These are phyloP conservation scores for Lasioglossum vierecki DNA, from an alignment of 2,888 invertebrate genomes.

Conservation along the genomic window DNA sequence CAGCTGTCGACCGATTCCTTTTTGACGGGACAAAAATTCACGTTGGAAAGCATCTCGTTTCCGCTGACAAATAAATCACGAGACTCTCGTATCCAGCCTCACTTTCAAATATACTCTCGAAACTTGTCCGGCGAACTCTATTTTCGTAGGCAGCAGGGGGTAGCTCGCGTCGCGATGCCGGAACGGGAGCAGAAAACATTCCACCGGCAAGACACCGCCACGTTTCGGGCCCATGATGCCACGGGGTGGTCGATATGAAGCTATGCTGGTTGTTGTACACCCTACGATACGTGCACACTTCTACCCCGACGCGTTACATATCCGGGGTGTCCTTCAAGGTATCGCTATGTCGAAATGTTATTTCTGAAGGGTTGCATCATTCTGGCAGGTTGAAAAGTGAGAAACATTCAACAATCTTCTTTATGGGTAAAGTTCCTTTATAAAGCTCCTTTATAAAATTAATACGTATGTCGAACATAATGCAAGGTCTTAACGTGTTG, in stretches of 20 bases:
- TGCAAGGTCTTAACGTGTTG: too few species aligned
- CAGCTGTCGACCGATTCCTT: neutral
- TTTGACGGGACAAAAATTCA: neutral
- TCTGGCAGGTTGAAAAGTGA: too few species aligned
- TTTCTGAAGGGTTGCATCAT: neutral
- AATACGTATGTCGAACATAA: too few species aligned
- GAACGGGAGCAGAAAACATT: slow-evolving; percentile 44
- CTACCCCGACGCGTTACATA: neutral
- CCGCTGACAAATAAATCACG: neutral
- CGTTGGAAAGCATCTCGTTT: neutral
- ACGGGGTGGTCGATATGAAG: slow-evolving; percentile 42
- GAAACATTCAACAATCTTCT: too few species aligned
- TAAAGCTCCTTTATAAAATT: too few species aligned
- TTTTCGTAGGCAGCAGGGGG: neutral
- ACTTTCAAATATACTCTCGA: neutral
- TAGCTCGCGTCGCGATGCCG: slow-evolving; percentile 16
- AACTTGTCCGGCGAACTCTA: slow-evolving; percentile 12
- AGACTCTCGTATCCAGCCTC: neutral
- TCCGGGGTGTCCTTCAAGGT: neutral
- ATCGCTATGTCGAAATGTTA: neutral
- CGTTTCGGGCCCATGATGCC: slow-evolving; percentile 37
- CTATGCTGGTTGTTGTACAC: neutral
- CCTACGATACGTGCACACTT: neutral
- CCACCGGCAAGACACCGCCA: slow-evolving; percentile 26
- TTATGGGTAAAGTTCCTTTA: too few species aligned